A percentile compares a stretch with the other conserved stretches of the same genome.
Evolutionary conservation across 2,888 invertebrate genomes (phyloP).

Genomic region (Thereva unica): DNA sequence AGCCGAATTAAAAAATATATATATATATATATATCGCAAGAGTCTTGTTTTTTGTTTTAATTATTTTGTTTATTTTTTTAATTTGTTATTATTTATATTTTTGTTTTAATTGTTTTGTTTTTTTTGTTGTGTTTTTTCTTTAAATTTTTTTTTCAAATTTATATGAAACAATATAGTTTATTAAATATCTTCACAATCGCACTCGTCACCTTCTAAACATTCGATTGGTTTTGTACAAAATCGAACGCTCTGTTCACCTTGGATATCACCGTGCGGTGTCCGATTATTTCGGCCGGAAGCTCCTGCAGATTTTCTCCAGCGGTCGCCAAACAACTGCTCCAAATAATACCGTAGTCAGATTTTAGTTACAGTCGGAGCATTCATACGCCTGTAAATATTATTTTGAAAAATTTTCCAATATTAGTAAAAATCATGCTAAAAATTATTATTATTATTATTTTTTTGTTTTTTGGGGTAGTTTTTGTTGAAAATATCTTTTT

Average conservation of each 20-base stretch:
- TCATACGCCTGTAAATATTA: constrained; percentile 44
- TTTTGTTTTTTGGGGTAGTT: no score
- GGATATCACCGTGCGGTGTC: constrained; percentile 37
- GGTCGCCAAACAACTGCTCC: constrained; percentile 71
- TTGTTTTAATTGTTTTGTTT: background rate
- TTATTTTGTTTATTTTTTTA: no score
- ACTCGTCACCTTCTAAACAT: constrained; percentile 27
- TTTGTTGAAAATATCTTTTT: no score
- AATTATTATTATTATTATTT: no score
- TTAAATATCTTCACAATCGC: constrained; percentile 35
- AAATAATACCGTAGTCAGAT: constrained; percentile 78
- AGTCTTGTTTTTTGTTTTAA: no score
- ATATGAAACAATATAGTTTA: constrained; percentile 6
- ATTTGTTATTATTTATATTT: no score
- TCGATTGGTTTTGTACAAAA: constrained; percentile 39
- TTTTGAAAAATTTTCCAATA: no score
- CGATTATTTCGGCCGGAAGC: constrained; percentile 24
- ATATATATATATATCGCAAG: background rate
- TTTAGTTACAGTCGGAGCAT: constrained; percentile 63
- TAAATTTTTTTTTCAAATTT: background rate
- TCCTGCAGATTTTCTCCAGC: constrained; percentile 61
- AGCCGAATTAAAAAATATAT: constrained; percentile 2
- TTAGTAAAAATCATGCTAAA: no score
- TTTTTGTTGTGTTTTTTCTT: constrained; percentile 3
- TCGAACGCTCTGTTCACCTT: constrained; percentile 40